Evolutionary conservation across 2,888 invertebrate genomes (phyloP).

Genomic region (Mesoligia furuncula): DNA sequence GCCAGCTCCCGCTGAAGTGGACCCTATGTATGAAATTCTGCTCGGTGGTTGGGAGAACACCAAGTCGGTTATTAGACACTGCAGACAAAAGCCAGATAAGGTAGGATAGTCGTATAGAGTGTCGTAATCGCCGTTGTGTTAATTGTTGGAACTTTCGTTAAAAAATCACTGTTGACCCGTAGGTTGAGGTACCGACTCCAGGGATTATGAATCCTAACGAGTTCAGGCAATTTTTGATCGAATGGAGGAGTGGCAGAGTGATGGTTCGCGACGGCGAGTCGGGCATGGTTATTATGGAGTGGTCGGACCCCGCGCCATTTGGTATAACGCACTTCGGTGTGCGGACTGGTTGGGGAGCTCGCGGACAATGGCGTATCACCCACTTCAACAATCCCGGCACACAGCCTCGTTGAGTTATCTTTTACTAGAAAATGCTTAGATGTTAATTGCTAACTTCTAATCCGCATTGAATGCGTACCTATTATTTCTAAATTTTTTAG

Average conservation of each 20-base stretch:
- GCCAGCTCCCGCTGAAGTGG: constrained; percentile 88
- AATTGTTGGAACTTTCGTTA: constrained; percentile 48
- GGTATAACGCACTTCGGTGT: constrained; percentile 91
- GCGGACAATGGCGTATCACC: constrained; percentile 91
- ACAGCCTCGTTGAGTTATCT: constrained; percentile 83
- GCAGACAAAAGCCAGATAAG: constrained; percentile 92
- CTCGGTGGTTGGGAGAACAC: constrained; percentile 93
- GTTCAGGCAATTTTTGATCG: constrained; percentile 89
- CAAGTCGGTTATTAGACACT: constrained; percentile 92
- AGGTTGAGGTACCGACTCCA: constrained; percentile 91
- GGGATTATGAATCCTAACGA: constrained; percentile 90
- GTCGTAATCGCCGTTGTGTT: constrained; percentile 68
- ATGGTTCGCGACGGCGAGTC: constrained; percentile 85
- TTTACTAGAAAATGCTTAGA: constrained; percentile 71
- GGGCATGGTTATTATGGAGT: constrained; percentile 90
- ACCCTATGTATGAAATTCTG: constrained; percentile 92
- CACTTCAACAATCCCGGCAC: constrained; percentile 78
- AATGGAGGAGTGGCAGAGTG: constrained; percentile 90
- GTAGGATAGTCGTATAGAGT: constrained; percentile 79
- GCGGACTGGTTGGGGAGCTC: constrained; percentile 92
- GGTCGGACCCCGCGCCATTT: constrained; percentile 91
- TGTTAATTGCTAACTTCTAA: constrained; percentile 78
- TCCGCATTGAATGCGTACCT: constrained; percentile 50
- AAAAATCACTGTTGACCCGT: constrained; percentile 70
- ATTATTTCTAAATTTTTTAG: constrained; percentile 40